Base-by-base conservation (phyloP, 2,888 invertebrate species). In the Eupithecia exiguata region DNA sequence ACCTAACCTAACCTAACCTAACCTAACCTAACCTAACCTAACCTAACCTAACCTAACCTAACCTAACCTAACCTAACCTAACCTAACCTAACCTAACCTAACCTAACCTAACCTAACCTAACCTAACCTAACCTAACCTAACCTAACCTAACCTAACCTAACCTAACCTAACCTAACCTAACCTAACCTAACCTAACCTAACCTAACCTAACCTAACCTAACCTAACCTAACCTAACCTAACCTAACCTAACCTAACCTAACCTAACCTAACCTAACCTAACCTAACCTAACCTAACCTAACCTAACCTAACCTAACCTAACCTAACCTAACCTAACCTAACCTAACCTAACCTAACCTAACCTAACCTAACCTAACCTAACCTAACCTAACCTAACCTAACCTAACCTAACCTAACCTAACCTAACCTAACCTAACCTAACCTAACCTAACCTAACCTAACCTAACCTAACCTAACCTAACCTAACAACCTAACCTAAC, bases 41-140 rank as follows among this genome's bases (percentile, higher is more conserved):
- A 80, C 79, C 78, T 78, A 80, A 79, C 79, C 78, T 77, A 79
- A 79, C 79, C 80, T 78, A 77, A 77, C 79, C 79, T 77, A 82
- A 81, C 78, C 78, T 73, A 76, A 78, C 78, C 78, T 78, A 78
- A 79, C 81, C 81, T 81, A 81, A 82, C 79, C 78, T 79, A 79
- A 80, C 80, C 79, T 79, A 78, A 78, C 78, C 78, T 78, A 80
- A 79, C 78, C 80, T 76, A 78, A 78, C 77, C 78, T 77, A 78
- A 78, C 79, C 79, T 77, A 79, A 79, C 77, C 77, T 79, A 75
- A 77, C 77, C 78, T 77, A 77, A 77, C 77, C 79, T 77, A 77
- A 70, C 73, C 63, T 71, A 71, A 74, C 73, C 72, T 73, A 75
- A 75, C 76, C 74, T 71, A 75, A 75, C 72, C 77, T 72, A 76